A percentile compares a stretch with the other conserved stretches of the same genome.
These are phyloP conservation scores for Podabrus alpinus DNA, from an alignment of 2,888 invertebrate species.

Conservation along the genomic window DNA sequence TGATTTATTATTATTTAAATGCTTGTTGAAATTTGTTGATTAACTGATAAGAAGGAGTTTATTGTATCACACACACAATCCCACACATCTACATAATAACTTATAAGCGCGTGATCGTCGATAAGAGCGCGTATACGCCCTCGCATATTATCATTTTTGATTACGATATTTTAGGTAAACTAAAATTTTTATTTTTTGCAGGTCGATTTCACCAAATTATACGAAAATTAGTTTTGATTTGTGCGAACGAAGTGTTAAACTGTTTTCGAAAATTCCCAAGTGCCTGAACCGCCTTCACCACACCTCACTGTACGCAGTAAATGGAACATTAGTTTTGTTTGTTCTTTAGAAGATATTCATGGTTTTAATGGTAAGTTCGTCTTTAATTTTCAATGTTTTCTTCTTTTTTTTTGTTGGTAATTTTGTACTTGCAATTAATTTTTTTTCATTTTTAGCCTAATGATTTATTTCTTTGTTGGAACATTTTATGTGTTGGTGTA, in stretches of 20 bases:
- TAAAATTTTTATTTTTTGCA: not conserved
- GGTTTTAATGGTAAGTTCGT: constrained; percentile 31
- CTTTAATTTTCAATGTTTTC: too few species aligned
- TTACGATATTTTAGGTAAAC: not conserved
- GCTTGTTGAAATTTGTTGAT: constrained; percentile 1
- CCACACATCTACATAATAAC: not conserved
- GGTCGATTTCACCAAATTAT: not conserved
- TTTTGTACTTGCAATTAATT: not conserved
- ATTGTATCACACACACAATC: constrained; percentile 5
- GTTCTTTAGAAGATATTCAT: constrained; percentile 25
- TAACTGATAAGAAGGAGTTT: not conserved
- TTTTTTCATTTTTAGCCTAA: not conserved
- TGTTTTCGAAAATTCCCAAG: not conserved
- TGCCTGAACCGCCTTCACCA: not conserved
- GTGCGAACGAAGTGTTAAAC: not conserved
- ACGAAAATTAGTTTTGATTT: not conserved
- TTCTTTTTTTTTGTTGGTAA: not conserved
- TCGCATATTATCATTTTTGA: constrained; percentile 4
- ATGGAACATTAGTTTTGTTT: constrained; percentile 16
- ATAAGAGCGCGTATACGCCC: constrained; percentile 23
- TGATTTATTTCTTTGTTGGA: not conserved
- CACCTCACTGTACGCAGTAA: not conserved
- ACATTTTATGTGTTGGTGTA: not conserved
- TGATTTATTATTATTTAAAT: not conserved
- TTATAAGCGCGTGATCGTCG: constrained; percentile 23